Percentiles rank a stretch among this genome's conserved stretches.
Evolutionary conservation across 2,888 invertebrate species (phyloP).

Genomic region (Ferrisia virgata): DNA sequence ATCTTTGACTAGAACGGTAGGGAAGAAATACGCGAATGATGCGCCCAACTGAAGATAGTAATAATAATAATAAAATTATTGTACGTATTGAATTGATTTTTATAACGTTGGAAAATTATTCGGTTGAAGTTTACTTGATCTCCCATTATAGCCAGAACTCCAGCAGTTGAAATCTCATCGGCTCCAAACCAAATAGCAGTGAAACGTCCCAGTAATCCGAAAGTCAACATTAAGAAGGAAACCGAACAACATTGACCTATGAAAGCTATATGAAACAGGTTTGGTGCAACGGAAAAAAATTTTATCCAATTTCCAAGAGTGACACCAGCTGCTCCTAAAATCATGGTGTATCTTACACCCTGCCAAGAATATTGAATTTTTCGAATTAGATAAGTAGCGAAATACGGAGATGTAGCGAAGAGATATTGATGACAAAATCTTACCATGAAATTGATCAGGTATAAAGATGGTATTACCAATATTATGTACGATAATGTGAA

Average conservation of each 20-base stretch:
- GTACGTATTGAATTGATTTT: not conserved
- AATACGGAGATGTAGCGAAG: too few species aligned
- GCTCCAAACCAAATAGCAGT: constrained; percentile 98
- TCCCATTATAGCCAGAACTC: constrained; percentile 96
- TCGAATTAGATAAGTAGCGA: not conserved
- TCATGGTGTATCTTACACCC: constrained; percentile 77
- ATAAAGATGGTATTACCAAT: constrained; percentile 95
- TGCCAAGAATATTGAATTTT: constrained; percentile 52
- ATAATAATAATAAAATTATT: too few species aligned
- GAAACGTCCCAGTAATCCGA: constrained; percentile 86
- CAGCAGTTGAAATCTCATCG: constrained; percentile 92
- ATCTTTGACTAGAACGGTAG: constrained; percentile 61
- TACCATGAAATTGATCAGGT: constrained; percentile 89
- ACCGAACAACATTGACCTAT: constrained; percentile 83
- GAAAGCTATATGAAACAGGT: constrained; percentile 85
- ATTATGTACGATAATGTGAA: constrained; percentile 97
- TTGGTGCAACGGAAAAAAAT: constrained; percentile 78
- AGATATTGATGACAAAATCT: too few species aligned
- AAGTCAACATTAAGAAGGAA: constrained; percentile 84
- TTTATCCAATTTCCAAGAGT: constrained; percentile 88
- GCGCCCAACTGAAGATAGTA: constrained; percentile 58
- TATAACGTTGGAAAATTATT: not conserved
- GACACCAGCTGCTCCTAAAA: constrained; percentile 82
- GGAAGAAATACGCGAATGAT: constrained; percentile 78
- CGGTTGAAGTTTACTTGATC: constrained; percentile 72